Conservation (phyloP, 2,888 invertebrate genomes). For the Helleia helle region DNA sequence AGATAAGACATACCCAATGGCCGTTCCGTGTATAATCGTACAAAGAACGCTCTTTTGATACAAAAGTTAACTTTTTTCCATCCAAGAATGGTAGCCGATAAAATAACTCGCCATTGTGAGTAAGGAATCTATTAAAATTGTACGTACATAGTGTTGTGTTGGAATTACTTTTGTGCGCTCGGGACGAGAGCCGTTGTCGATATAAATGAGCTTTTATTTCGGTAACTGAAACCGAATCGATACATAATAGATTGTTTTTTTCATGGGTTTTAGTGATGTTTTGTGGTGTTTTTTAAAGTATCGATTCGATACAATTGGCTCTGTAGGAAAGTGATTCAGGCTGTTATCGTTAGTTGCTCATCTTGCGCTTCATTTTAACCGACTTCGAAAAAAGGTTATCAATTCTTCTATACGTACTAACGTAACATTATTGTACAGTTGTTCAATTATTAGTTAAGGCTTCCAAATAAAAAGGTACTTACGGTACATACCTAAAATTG, state of each 20-base stretch:
- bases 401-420: too few relatives aligned
- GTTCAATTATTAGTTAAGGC: too few relatives aligned
- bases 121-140: constrained; percentile 45
- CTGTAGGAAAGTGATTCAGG: background rate
- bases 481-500: too few relatives aligned
- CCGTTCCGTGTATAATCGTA: constrained; percentile 38
- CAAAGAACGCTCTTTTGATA: constrained; percentile 38
- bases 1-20: constrained; percentile 37
- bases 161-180: constrained; percentile 36
- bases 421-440: too few relatives aligned
- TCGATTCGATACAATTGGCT: constrained; percentile 2
- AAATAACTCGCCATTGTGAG: constrained; percentile 48
- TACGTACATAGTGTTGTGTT: constrained; percentile 30
- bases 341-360: too few relatives aligned
- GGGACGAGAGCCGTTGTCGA: constrained; percentile 30
- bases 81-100: constrained; percentile 31
- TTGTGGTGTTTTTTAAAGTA: constrained; percentile 9
- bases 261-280: constrained; percentile 5
- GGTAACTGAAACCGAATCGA: constrained; percentile 27
- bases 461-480: too few relatives aligned
- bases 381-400: too few relatives aligned
- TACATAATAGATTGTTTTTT: constrained; percentile 28
- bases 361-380: too few relatives aligned
- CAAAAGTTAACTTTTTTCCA: constrained; percentile 33
- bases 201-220: constrained; percentile 31